Evolutionary conservation across 2,888 invertebrate species (phyloP).

Genomic region (Norana najaformis): DNA sequence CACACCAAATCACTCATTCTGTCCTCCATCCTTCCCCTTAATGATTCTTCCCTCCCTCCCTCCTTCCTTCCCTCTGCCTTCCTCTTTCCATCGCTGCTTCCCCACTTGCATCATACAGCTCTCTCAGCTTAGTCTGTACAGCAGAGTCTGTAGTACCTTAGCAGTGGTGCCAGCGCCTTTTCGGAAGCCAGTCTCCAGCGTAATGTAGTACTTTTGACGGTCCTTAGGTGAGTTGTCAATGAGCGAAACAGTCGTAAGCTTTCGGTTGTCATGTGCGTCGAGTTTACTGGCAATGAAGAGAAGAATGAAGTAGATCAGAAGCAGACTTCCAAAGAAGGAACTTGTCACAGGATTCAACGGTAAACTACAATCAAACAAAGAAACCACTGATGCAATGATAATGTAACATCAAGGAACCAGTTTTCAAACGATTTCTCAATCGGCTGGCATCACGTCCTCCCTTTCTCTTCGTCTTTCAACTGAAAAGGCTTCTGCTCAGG

Average conservation of each 20-base stretch:
- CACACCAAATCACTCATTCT: background rate
- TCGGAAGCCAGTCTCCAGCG: slow-evolving; percentile 59
- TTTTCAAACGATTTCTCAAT: background rate
- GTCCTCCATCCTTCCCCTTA: background rate
- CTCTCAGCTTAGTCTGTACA: background rate
- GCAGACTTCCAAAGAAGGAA: slow-evolving; percentile 49
- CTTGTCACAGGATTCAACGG: slow-evolving; percentile 52
- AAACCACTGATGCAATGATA: background rate
- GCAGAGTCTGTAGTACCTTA: too few relatives aligned
- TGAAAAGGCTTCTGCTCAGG: background rate
- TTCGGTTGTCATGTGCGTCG: slow-evolving; percentile 51
- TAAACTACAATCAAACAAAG: slow-evolving; percentile 43
- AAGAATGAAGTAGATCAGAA: slow-evolving; percentile 51
- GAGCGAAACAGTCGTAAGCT: slow-evolving; percentile 52
- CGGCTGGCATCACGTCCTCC: background rate
- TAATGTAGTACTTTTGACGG: slow-evolving; percentile 58
- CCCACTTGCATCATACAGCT: too few relatives aligned
- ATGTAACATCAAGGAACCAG: background rate
- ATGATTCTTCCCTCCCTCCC: too few relatives aligned
- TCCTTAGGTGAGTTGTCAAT: slow-evolving; percentile 57
- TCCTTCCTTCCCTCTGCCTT: background rate
- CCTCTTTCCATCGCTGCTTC: background rate
- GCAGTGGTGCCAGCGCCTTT: slow-evolving; percentile 61
- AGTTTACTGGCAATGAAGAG: slow-evolving; percentile 50
- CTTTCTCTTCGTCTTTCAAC: background rate